Percentiles rank a stretch among this genome's conserved stretches.
Evolutionary conservation across 2,113 vertebrate genomes (phyloP).

Genomic region (Gracilinanus agilis): DNA sequence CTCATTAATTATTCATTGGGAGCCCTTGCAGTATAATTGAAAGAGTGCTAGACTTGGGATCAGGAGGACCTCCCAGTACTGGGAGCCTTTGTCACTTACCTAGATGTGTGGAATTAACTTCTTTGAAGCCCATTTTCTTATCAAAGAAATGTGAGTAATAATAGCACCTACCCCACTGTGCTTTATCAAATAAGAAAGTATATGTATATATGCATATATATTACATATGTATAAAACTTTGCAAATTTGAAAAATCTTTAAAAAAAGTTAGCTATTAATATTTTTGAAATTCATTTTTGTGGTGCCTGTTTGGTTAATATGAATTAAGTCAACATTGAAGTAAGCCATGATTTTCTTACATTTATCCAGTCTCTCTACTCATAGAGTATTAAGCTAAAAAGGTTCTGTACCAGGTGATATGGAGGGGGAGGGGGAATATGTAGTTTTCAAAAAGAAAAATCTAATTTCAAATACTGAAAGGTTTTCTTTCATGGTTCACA

Average conservation of each 20-base stretch:
- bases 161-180: background rate
- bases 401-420: background rate
- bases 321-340: constrained; percentile 41
- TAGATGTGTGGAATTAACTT: background rate
- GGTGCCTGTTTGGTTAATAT: constrained; percentile 48
- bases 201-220: no score
- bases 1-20: background rate
- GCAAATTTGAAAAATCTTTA: background rate
- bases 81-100: background rate
- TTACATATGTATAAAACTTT: background rate
- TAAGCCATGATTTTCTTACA: constrained; percentile 1
- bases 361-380: background rate
- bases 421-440: background rate
- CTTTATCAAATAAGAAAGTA: constrained; percentile 1
- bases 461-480: background rate
- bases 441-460: background rate
- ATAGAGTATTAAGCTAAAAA: background rate
- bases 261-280: constrained; percentile 34
- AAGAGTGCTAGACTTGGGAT: background rate
- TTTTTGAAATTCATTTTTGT: constrained; percentile 45
- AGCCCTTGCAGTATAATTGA: background rate
- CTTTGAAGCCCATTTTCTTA: constrained; percentile 1
- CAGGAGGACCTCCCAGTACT: background rate
- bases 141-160: background rate
- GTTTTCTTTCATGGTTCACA: constrained; percentile 18